phyloP scores from a whole-genome alignment of 1,140 invertebrate genomes.

The Listronotus oregonensis region DNA sequence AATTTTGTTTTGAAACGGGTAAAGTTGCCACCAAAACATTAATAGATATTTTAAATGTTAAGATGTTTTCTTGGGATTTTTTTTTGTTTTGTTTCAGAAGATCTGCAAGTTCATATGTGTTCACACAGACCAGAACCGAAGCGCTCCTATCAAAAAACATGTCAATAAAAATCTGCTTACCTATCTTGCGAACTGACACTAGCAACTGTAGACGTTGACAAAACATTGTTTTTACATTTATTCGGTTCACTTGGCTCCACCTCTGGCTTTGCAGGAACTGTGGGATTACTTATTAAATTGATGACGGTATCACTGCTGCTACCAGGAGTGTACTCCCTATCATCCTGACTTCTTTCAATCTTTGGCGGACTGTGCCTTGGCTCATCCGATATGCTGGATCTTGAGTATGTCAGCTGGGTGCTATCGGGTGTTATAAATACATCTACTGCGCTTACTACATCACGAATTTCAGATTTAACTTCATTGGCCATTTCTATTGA shows the following conservation, averaged over 20 bases:
- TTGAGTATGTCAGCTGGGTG: slow-evolving; percentile 44
- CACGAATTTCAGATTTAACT: slow-evolving; percentile 76
- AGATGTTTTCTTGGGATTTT: no score
- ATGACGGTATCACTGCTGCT: slow-evolving; percentile 50
- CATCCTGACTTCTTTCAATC: slow-evolving; percentile 13
- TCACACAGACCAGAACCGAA: no score
- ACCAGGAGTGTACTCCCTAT: slow-evolving; percentile 38
- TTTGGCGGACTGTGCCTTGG: slow-evolving; percentile 5
- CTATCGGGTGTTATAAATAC: slow-evolving; percentile 67
- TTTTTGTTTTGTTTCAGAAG: no score
- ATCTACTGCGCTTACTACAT: slow-evolving; percentile 73
- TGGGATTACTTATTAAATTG: slow-evolving; percentile 46
- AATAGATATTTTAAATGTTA: no score
- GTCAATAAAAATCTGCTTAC: slow-evolving; percentile 1
- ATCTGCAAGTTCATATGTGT: no score
- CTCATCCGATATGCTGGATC: slow-evolving; percentile 39
- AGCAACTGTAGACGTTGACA: slow-evolving; percentile 47
- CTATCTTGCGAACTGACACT: slow-evolving; percentile 70
- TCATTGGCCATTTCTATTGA: slow-evolving; percentile 79
- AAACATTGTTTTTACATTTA: slow-evolving; percentile 42
- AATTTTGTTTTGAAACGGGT: no score
- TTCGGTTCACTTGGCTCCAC: slow-evolving; percentile 37
- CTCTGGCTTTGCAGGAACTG: slow-evolving; percentile 40
- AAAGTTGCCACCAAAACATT: no score
- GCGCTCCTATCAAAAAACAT: no score